Base-by-base conservation (phyloP, 2,888 invertebrate genomes). In the Leptinotarsa haldemani region DNA sequence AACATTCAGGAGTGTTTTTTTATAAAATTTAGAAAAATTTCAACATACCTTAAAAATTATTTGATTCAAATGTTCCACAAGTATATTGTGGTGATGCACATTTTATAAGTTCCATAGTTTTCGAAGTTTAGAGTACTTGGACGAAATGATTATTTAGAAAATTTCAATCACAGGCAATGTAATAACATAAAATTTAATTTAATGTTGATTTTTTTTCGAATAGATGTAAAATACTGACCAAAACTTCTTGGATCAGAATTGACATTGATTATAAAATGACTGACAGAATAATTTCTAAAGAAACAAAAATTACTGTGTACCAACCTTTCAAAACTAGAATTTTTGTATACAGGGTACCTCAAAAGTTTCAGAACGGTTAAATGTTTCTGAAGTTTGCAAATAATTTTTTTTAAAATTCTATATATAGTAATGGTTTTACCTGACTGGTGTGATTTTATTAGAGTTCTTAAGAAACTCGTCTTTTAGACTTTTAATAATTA, bases 191-290 rank as follows among this genome's bases (percentile, higher is more conserved):
- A 61, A 12, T 61, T 30, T 15, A 61, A 30, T 61, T 61, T 40
- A 61, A 40, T n/a, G 61, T 12, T 61, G 61, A 4, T 18, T 9
- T 61, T 9, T 61, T 61, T 61, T 61, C 18, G 18, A 61, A 30
- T n/a, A 30, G 40, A n/a, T 61, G 61, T 30, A 61, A 40, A 61
- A 40, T 61, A 40, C 18, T 61, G 61, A 61, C n/a, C n/a, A 18
- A 61, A 30, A 61, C 30, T 61, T 47, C 48, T 69, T 69, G 56
- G 50, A 69, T 69, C 73, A 73, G 66, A 65, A 73, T 53, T 73
- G 73, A 73, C 73, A 72, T 72, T 61, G 61, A 61, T 61, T 61
- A 22, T 13, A 22, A 40, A 40, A 22, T 13, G 40, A 61, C n/a
- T 40, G 56, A 56, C 56, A 56, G 4, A 15, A 12, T 61, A 16